These are phyloP conservation scores for Sympetrum striolatum DNA, from an alignment of 2,888 invertebrate genomes.

Conservation along the genomic window DNA sequence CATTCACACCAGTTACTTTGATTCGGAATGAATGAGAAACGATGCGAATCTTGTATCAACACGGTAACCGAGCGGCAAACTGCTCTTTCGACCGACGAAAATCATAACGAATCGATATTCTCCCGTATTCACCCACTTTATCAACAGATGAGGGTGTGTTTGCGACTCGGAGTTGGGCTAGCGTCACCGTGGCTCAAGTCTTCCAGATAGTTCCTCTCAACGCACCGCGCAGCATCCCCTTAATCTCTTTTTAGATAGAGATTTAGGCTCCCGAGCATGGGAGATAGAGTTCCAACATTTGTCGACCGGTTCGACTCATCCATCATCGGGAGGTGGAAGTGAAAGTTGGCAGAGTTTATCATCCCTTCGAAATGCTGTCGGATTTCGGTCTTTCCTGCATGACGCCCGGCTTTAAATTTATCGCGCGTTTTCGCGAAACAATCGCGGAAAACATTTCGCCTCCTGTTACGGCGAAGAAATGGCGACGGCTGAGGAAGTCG, in stretches of 20 bases:
- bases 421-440: too few species aligned
- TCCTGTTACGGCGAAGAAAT: too few species aligned
- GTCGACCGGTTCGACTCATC: neutral
- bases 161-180: neutral
- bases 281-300: neutral
- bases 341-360: neutral
- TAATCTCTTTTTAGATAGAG: neutral
- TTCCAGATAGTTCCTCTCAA: neutral
- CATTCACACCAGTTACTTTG: too few species aligned
- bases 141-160: neutral
- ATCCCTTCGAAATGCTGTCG: neutral
- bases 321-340: neutral
- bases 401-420: too few species aligned
- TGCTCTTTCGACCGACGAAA: too few species aligned
- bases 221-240: neutral
- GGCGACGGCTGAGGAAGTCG: too few species aligned
- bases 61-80: too few species aligned
- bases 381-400: neutral
- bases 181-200: neutral
- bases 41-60: too few species aligned
- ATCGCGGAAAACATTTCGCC: too few species aligned
- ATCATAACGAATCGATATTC: too few species aligned
- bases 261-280: neutral
- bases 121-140: too few species aligned
- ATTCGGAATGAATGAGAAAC: too few species aligned